Percentiles rank a stretch among this genome's conserved stretches.
Evolutionary conservation across 2,797 vertebrate genomes (phyloP).

Genomic region (Muscicapa comitata): DNA sequence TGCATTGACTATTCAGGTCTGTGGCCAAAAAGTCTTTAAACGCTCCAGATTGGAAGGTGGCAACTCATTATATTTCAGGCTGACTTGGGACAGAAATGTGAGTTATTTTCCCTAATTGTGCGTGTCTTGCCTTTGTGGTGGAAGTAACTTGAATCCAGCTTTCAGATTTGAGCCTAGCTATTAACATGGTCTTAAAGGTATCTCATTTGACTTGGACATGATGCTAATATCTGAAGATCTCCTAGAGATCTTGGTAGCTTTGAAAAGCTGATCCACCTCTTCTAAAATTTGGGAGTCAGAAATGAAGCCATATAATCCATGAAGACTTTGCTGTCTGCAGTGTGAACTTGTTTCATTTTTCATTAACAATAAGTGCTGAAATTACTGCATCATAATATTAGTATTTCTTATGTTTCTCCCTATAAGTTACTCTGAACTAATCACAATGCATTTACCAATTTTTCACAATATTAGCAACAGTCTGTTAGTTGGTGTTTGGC

Average conservation of each 20-base stretch:
- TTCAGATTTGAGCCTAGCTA: not conserved
- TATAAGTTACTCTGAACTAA: not conserved
- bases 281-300: not conserved
- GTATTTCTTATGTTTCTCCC: conserved; percentile 9
- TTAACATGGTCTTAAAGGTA: not conserved
- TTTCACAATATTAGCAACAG: conserved; percentile 33
- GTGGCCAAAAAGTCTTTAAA: not conserved
- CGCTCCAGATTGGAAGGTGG: not conserved
- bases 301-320: not conserved
- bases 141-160: not conserved
- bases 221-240: not conserved
- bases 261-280: not conserved
- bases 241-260: not conserved
- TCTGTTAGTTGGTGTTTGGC: conserved; percentile 7
- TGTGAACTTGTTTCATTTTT: not conserved
- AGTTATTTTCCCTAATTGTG: not conserved
- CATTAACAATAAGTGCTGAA: not conserved
- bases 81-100: not conserved
- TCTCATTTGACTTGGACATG: not conserved
- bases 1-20: not conserved
- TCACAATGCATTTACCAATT: not conserved
- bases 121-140: not conserved
- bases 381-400: not conserved
- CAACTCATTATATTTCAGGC: not conserved
- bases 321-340: not conserved